Evolutionary conservation across 2,797 vertebrate genomes (phyloP), one percentile per base, ranked within the genome.

Genomic region (Phylloscopus collybita): DNA sequence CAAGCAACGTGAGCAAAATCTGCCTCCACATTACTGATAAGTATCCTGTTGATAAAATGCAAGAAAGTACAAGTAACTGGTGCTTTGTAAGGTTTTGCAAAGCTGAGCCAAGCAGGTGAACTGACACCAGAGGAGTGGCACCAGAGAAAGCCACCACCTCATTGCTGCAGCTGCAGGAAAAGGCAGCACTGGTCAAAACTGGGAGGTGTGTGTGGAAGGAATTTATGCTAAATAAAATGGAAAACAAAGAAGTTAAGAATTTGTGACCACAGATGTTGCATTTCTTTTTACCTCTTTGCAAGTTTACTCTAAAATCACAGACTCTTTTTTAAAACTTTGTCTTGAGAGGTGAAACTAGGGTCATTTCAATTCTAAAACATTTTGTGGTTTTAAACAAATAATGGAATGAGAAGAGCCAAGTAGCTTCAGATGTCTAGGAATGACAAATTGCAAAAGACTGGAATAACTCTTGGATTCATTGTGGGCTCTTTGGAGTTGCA

Each of bases 191-290:
- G 30, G 34, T n/a, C 56, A 83, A 47, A 84, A 72, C 11, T 10
- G 30, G 27, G 13, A 44, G 7, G 4, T 1, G 2, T 26, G 13
- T 9, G 20, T 2, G 5, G 1, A 17, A 1, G 1, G 1, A 47
- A 34, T 10, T 27, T 32, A 36, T 20, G 21, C 27, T 27, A 51
- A 23, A 70, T 50, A 11, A 65, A 93, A 59, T 3, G 14, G 51
- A 65, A 79, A 60, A 59, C 29, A 40, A 49, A 90, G 57, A 86
- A 15, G 6, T 44, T 45, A 38, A 13, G 23, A 47, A 26, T 59
- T 82, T 73, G 60, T 59, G 67, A 66, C 7, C 32, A 40, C 17
- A 75, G 40, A 36, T 10, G 5, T 30, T 38, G 21, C 25, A 47
- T 87, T 85, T 66, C 36, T 56, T 91, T 75, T 54, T 45, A 49